phyloP scores from a whole-genome alignment of 2,797 vertebrate species.

The Alectoris magna region DNA sequence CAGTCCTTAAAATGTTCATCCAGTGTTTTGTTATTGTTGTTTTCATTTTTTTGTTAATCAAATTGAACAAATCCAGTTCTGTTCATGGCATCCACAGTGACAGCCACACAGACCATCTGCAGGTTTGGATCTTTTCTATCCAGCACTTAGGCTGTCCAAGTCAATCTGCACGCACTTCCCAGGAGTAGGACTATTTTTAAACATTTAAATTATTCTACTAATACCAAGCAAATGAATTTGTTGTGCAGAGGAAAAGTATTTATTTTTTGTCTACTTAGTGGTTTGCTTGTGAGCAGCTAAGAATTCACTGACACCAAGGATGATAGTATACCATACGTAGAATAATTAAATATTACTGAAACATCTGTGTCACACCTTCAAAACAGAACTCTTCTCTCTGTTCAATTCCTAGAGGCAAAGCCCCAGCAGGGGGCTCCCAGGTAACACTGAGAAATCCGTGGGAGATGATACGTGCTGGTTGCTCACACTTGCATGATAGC shows the following conservation, averaged over 20 bases:
- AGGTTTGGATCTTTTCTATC: background rate
- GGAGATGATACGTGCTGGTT: background rate
- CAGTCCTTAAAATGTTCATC: background rate
- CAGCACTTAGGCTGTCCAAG: background rate
- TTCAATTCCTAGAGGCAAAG: slow-evolving; percentile 8
- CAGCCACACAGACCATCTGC: background rate
- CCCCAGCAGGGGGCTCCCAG: slow-evolving; percentile 75
- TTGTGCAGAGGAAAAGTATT: background rate
- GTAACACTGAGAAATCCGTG: slow-evolving; percentile 36
- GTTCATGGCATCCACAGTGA: background rate
- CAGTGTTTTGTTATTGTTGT: background rate
- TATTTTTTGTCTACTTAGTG: background rate
- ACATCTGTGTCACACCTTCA: background rate
- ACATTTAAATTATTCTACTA: background rate
- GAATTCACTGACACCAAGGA: background rate
- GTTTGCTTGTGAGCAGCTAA: background rate
- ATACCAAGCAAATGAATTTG: background rate
- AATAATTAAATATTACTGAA: background rate
- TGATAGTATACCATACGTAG: background rate
- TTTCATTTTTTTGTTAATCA: background rate
- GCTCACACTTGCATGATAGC: background rate
- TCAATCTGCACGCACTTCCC: background rate
- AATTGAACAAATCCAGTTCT: background rate
- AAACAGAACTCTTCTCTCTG: background rate
- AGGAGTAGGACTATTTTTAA: background rate